These are phyloP conservation scores for Eumacrocentrus americanus DNA, from an alignment of 2,888 invertebrate genomes.

Conservation along the genomic window DNA sequence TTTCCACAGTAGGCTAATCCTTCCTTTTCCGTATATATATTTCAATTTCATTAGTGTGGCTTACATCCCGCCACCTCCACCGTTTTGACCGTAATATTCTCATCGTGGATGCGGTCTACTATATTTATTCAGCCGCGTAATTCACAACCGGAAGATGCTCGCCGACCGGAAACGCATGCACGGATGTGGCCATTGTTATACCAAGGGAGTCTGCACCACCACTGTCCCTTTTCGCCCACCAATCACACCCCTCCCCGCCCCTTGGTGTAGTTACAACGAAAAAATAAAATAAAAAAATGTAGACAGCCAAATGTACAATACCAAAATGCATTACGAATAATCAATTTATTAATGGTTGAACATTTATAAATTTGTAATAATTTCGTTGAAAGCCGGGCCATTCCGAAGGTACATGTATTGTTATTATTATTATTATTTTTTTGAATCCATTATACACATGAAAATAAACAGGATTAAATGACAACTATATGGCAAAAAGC, in stretches of 20 bases:
- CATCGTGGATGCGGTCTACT: conserved; percentile 30
- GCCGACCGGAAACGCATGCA: conserved; percentile 59
- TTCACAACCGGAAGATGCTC: conserved; percentile 61
- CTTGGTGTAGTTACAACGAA: neutral
- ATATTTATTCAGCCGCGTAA: conserved; percentile 60
- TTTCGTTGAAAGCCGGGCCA: too few relatives aligned
- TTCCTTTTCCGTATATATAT: conserved; percentile 54
- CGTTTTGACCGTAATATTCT: conserved; percentile 25
- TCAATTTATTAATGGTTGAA: too few relatives aligned
- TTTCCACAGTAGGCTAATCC: conserved; percentile 47
- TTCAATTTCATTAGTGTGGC: conserved; percentile 58
- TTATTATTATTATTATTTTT: neutral
- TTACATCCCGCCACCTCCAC: conserved; percentile 4
- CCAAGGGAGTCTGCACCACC: conserved; percentile 31
- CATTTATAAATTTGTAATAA: too few relatives aligned
- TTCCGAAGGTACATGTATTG: neutral
- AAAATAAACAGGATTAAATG: neutral
- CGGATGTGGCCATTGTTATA: conserved; percentile 56
- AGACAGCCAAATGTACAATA: too few relatives aligned
- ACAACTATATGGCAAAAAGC: neutral
- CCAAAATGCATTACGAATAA: too few relatives aligned
- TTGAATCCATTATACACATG: neutral
- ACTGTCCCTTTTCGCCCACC: conserved; percentile 20
- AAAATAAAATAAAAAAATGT: neutral
- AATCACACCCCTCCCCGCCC: conserved; percentile 16